Evolutionary conservation across 2,113 vertebrate species (phyloP).

Genomic region (Alethe diademata): DNA sequence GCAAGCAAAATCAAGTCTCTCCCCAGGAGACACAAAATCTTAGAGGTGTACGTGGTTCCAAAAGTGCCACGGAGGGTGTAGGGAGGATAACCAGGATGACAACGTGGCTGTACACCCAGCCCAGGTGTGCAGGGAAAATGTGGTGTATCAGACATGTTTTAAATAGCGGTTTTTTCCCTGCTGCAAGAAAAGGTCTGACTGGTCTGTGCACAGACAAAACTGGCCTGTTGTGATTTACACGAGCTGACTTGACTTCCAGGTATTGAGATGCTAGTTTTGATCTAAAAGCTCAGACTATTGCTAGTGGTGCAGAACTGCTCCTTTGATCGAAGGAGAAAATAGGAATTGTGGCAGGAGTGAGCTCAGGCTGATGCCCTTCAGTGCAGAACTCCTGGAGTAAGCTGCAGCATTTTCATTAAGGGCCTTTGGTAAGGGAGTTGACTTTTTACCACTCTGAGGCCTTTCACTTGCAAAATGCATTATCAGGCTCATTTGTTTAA

Average conservation of each 20-base stretch:
- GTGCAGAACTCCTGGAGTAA: background rate
- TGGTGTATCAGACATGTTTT: background rate
- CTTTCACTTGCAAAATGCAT: slow-evolving; percentile 10
- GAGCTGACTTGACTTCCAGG: background rate
- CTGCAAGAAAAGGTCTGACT: background rate
- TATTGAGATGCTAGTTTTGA: background rate
- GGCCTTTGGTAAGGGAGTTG: background rate
- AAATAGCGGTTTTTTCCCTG: background rate
- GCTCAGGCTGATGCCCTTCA: background rate
- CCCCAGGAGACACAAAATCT: background rate
- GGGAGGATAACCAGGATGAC: background rate
- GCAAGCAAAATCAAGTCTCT: background rate
- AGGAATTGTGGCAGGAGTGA: background rate
- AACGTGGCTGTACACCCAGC: rapidly evolving
- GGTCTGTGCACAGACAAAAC: rapidly evolving
- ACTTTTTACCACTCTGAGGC: background rate
- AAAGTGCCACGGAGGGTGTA: background rate
- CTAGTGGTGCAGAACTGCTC: background rate
- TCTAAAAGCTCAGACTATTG: background rate
- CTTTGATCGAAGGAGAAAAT: background rate
- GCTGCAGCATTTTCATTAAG: background rate
- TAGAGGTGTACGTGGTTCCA: background rate
- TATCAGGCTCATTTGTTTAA: slow-evolving; percentile 34
- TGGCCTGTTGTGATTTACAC: background rate
- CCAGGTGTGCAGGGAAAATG: background rate